Percentiles rank a stretch among this genome's conserved stretches.
These are phyloP conservation scores for Bugulina stolonifera DNA, from an alignment of 2,888 invertebrate genomes.

Conservation along the genomic window DNA sequence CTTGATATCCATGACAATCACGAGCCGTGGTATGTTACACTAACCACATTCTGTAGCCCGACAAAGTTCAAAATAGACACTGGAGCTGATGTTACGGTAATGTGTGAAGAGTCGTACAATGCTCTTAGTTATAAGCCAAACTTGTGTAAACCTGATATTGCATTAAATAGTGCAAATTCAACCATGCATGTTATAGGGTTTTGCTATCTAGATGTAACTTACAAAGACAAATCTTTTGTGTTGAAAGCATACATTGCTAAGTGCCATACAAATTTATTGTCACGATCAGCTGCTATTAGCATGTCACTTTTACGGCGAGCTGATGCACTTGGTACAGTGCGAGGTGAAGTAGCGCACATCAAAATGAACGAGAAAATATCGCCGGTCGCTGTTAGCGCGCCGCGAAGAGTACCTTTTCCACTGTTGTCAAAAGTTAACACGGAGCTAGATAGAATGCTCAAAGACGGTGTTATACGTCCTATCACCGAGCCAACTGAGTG, in stretches of 20 bases:
- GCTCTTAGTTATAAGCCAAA: neutral
- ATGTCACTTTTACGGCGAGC: neutral
- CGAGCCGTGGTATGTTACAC: no score
- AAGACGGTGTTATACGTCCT: neutral
- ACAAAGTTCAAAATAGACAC: slow-evolving; percentile 15
- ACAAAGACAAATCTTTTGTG: neutral
- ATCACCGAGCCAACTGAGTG: slow-evolving; percentile 9
- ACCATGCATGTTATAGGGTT: neutral
- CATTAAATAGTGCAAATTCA: neutral
- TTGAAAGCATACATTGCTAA: neutral
- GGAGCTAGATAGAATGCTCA: no score
- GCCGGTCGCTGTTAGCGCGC: neutral
- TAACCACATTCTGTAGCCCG: no score
- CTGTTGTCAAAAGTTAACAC: no score
- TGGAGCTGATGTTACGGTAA: slow-evolving; percentile 3
- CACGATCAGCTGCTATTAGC: neutral
- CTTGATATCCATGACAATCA: no score
- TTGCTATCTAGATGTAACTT: neutral
- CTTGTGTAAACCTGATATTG: neutral
- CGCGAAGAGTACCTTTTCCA: slow-evolving; percentile 6
- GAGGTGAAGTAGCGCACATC: neutral
- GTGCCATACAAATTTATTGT: neutral
- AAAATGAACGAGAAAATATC: no score
- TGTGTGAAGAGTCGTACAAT: neutral
- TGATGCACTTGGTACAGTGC: neutral